Conservation (phyloP, 2,113 vertebrate genomes). For the Murina feae region DNA sequence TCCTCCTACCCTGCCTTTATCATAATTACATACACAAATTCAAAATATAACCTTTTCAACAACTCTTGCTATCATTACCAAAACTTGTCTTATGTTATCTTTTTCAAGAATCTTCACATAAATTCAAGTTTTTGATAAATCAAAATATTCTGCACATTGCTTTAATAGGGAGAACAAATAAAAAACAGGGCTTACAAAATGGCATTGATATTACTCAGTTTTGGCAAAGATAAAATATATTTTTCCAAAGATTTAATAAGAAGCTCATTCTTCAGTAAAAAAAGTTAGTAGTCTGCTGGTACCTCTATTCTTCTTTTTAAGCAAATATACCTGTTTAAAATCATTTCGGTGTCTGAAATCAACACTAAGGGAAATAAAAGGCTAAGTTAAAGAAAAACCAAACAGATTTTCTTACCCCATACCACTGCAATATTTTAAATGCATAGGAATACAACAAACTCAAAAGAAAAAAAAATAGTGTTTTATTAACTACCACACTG, state of each 20-base stretch:
- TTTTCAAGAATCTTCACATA: conserved; percentile 6
- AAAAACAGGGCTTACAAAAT: conserved; percentile 13
- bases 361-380: conserved; percentile 42
- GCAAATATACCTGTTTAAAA: conserved; percentile 30
- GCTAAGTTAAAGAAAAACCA: conserved; percentile 34
- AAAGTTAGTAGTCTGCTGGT: not conserved
- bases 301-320: conserved; percentile 25
- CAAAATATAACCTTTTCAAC: not conserved
- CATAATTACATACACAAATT: not conserved
- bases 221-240: not conserved
- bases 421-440: conserved; percentile 61
- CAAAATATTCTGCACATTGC: conserved; percentile 21
- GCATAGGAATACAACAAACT: conserved; percentile 82
- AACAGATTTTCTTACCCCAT: conserved; percentile 26
- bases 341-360: conserved; percentile 36
- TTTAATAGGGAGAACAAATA: conserved; percentile 5
- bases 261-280: conserved; percentile 21
- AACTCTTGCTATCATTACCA: not conserved
- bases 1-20: not conserved
- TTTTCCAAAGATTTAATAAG: conserved; percentile 11
- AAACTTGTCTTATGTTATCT: not conserved
- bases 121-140: conserved; percentile 38
- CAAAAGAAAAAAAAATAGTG: conserved; percentile 91
- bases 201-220: not conserved
- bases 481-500: conserved; percentile 91